Evolutionary conservation across 2,113 vertebrate genomes (phyloP), one percentile per base, ranked within the genome.

Genomic region (Trochalopteron elliotii): DNA sequence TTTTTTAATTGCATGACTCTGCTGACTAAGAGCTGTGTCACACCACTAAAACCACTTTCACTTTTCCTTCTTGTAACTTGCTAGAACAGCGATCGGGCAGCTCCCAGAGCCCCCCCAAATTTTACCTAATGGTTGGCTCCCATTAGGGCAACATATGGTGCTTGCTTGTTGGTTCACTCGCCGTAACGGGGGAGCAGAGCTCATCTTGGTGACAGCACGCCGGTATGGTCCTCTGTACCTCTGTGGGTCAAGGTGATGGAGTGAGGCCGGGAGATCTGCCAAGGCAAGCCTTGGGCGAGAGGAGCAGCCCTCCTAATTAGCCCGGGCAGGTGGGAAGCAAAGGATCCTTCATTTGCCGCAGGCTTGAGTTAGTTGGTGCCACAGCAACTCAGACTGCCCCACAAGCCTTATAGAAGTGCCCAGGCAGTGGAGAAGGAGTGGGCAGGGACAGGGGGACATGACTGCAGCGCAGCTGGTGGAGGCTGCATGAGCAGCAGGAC

Each of bases 1-100:
- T 78, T 85, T 85, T 74, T 59, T 7, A 90, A 74, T 75, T 94
- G 85, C 83, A 71, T 93, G 96, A 95, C 44, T 94, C 91, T 94
- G 83, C 90, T 83, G 87, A 89, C 72, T 82, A 65, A 92, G 92
- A 90, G 49, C 65, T 94, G 63, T 86, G 68, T 92, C 64, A 83
- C 85, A 82, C 68, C 76, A 57, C 85, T 95, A 71, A 95, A 96
- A 61, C 16, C n/a, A 87, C 74, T 72, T 83, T 82, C 81, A 93
- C 72, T 94, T 95, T 86, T 75, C 79, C 68, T 88, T 83, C 88
- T 68, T 82, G 52, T 67, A 89, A 87, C 76, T 68, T 89, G 90
- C 33, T 78, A 49, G 71, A 88, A 90, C 7, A 7, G 60, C 37
- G 28, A 83, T 68, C 7, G 30, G 83, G 52, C 86, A 93, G 65